These are phyloP conservation scores for Pissodes strobi DNA, from an alignment of 1,140 invertebrate genomes.

Conservation along the genomic window DNA sequence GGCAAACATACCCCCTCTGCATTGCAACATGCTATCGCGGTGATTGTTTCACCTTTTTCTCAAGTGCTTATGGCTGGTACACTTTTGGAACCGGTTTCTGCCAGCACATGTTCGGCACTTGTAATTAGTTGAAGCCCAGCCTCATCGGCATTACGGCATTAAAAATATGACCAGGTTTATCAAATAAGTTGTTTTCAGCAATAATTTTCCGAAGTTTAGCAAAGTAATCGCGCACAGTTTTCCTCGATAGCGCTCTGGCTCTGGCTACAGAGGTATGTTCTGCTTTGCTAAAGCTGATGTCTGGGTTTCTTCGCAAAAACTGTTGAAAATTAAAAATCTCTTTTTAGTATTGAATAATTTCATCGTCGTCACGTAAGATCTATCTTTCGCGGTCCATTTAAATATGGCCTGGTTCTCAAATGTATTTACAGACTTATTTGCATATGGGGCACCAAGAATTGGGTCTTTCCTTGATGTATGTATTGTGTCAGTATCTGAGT, in stretches of 20 bases:
- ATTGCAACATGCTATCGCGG: constrained; percentile 43
- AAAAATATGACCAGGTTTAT: constrained; percentile 43
- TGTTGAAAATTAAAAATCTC: no score
- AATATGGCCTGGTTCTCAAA: no score
- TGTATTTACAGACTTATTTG: no score
- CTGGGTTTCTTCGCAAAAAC: constrained; percentile 5
- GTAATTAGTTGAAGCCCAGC: constrained; percentile 49
- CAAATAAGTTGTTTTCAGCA: constrained; percentile 37
- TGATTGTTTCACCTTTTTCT: constrained; percentile 53
- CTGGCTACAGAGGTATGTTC: constrained; percentile 43
- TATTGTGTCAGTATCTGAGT: no score
- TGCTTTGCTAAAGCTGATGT: constrained; percentile 38
- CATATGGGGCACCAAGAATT: no score
- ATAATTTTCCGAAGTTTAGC: constrained; percentile 22
- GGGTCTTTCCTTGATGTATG: no score
- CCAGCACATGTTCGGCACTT: constrained; percentile 46
- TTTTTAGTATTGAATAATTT: no score
- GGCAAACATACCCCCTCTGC: constrained; percentile 48
- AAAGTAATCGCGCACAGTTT: constrained; percentile 38
- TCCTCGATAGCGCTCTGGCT: constrained; percentile 40
- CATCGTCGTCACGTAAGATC: no score
- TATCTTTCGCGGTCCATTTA: no score
- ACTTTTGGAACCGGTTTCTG: constrained; percentile 49
- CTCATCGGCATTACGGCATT: no score
- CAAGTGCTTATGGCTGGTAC: constrained; percentile 45